Evolutionary conservation across 2,888 invertebrate species (phyloP).

Genomic region (Lagria hirta): DNA sequence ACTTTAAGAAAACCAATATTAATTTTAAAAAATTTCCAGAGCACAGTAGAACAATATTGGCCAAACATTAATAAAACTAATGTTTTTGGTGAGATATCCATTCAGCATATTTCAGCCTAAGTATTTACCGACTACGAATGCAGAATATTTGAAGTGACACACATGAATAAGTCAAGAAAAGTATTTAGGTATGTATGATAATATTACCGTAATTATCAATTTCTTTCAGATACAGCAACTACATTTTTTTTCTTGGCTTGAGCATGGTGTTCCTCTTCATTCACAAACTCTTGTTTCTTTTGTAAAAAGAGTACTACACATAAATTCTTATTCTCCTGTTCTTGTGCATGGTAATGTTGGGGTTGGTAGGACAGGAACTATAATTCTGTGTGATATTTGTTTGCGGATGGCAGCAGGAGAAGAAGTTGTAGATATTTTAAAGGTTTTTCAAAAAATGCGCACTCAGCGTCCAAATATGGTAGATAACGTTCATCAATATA

Average conservation of each 20-base stretch:
- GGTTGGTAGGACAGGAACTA: constrained; percentile 63
- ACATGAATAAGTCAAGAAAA: constrained; percentile 41
- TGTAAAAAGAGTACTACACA: constrained; percentile 47
- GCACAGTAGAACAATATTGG: constrained; percentile 59
- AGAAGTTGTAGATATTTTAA: constrained; percentile 46
- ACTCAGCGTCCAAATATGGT: constrained; percentile 52
- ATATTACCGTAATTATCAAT: constrained; percentile 1
- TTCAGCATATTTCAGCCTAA: constrained; percentile 44
- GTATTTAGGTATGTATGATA: no score
- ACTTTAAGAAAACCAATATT: constrained; percentile 6
- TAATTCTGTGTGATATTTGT: constrained; percentile 61
- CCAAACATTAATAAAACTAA: constrained; percentile 53
- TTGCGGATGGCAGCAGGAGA: constrained; percentile 55
- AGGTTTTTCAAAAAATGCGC: constrained; percentile 44
- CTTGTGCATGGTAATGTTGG: constrained; percentile 64
- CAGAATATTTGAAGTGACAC: constrained; percentile 44
- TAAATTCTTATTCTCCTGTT: constrained; percentile 49
- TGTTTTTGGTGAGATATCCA: constrained; percentile 46
- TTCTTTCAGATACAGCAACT: constrained; percentile 52
- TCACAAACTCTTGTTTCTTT: constrained; percentile 49
- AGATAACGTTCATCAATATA: constrained; percentile 54
- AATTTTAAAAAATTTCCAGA: constrained; percentile 41
- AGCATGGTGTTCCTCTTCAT: constrained; percentile 55
- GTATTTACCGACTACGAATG: constrained; percentile 50
- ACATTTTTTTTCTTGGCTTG: constrained; percentile 59